phyloP scores from a whole-genome alignment of 37 sponge, comb jelly and placozoan genomes.

The Axinella damicornis region DNA sequence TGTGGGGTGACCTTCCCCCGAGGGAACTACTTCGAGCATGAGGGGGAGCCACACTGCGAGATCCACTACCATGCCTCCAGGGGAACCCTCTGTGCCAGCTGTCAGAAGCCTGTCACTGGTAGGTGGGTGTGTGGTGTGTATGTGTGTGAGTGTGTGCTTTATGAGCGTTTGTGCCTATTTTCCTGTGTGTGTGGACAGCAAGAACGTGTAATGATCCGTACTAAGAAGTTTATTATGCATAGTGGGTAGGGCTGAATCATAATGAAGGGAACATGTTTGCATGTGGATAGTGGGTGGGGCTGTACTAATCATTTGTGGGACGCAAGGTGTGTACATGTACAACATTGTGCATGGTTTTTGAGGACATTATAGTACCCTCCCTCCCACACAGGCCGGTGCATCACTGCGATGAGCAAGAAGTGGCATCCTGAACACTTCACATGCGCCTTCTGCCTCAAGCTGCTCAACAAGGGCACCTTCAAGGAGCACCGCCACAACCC shows the following conservation, averaged over 20 bases:
- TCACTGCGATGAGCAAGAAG: conserved; percentile 95
- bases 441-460: conserved; percentile 97
- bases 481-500: conserved; percentile 95
- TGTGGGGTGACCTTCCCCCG: conserved; percentile 87
- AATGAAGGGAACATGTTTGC: too few species aligned
- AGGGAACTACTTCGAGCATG: conserved; percentile 95
- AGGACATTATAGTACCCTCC: too few species aligned
- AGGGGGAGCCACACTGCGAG: conserved; percentile 97
- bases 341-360: too few species aligned
- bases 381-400: conserved; percentile 66
- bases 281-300: too few species aligned
- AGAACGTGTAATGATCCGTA: too few species aligned
- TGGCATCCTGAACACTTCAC: conserved; percentile 99
- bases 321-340: too few species aligned
- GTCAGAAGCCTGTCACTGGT: conserved; percentile 94
- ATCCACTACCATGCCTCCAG: conserved; percentile 94
- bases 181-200: too few species aligned
- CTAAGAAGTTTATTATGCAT: too few species aligned
- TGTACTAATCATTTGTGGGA: too few species aligned
- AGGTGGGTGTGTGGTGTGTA: too few species aligned
- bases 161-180: too few species aligned
- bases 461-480: conserved; percentile 97
- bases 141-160: background rate
- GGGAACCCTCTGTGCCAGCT: conserved; percentile 92
- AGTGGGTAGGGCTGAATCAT: too few species aligned